phyloP scores from a whole-genome alignment of 2,113 vertebrate species.

The Microcebus ravelobensis region DNA sequence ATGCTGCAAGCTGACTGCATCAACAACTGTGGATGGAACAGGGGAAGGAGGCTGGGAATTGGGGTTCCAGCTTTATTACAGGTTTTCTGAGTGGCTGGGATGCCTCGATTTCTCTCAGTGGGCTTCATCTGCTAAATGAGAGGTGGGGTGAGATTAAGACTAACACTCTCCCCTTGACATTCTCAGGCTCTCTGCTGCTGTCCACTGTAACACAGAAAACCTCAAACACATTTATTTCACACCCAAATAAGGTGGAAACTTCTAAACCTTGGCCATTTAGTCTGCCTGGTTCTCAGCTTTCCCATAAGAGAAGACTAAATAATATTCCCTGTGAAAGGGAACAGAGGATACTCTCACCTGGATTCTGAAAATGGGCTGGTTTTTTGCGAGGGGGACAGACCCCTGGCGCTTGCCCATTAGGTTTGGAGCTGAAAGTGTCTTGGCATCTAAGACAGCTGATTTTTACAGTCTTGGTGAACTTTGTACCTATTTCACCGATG shows the following conservation, averaged over 20 bases:
- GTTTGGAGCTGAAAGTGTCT: background rate
- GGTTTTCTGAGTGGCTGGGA: background rate
- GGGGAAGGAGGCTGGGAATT: background rate
- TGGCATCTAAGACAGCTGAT: background rate
- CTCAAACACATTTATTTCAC: background rate
- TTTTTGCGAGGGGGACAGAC: background rate
- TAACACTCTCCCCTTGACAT: background rate
- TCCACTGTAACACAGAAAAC: background rate
- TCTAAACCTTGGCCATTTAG: background rate
- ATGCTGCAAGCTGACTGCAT: background rate
- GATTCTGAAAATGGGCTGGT: background rate
- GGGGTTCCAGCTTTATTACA: background rate
- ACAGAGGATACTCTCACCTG: background rate
- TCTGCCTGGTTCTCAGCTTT: background rate
- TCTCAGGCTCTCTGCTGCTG: background rate
- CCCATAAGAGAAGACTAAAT: background rate
- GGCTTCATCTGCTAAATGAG: background rate
- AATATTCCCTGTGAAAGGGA: conserved; percentile 7
- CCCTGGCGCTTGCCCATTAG: background rate
- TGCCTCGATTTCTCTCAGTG: background rate
- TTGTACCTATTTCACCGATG: background rate
- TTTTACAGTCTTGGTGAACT: background rate
- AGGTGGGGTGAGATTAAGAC: background rate
- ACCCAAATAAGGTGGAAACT: background rate
- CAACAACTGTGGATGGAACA: background rate